Evolutionary conservation across 2,888 invertebrate genomes (phyloP).

Genomic region (Patella depressa): DNA sequence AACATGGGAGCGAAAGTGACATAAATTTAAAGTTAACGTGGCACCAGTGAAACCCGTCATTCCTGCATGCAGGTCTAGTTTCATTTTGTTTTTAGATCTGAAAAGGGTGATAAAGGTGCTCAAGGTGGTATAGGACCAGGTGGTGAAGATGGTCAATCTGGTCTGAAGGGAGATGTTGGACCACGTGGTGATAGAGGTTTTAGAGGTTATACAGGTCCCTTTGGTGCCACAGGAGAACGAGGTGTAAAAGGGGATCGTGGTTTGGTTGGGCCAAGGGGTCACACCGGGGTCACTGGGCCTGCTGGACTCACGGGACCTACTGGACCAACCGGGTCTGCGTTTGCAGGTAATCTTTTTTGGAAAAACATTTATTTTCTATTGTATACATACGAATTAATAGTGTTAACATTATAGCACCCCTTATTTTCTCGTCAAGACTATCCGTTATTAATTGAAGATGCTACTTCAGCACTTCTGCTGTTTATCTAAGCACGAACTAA

Average conservation of each 20-base stretch:
- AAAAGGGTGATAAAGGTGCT: constrained; percentile 10
- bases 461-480: too few relatives aligned
- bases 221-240: constrained; percentile 12
- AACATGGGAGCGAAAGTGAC: too few relatives aligned
- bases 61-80: too few relatives aligned
- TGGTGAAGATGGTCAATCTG: constrained; percentile 8
- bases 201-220: constrained; percentile 1
- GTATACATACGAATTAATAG: too few relatives aligned
- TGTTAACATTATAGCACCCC: too few relatives aligned
- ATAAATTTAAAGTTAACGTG: too few relatives aligned
- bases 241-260: constrained; percentile 23
- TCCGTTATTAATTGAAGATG: too few relatives aligned
- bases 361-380: too few relatives aligned
- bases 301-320: constrained; percentile 19
- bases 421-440: too few relatives aligned
- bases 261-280: constrained; percentile 17
- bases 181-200: constrained; percentile 10
- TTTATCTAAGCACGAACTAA: too few relatives aligned
- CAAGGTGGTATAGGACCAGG: constrained; percentile 8
- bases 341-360: not conserved
- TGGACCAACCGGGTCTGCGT: constrained; percentile 12
- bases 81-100: not conserved
- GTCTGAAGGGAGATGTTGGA: constrained; percentile 7
- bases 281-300: constrained; percentile 17
- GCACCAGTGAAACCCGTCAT: too few relatives aligned